Conservation (phyloP, 2,113 vertebrate genomes). For the Erythrolamprus reginae region DNA sequence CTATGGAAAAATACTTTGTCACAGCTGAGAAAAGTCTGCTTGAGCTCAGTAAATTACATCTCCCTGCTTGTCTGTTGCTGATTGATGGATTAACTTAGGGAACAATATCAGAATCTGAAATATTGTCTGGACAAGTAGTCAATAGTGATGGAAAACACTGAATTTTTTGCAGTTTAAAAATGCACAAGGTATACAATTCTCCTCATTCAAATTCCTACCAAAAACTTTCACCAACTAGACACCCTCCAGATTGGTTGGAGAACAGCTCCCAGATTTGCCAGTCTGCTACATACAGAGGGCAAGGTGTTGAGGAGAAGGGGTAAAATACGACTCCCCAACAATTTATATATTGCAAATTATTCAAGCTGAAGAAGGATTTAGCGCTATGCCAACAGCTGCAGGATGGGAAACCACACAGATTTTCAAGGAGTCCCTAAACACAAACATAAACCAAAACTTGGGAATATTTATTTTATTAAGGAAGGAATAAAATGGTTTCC, state of each 20-base stretch:
- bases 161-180: slow-evolving; percentile 63
- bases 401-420: slow-evolving; percentile 48
- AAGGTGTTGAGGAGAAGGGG: background rate
- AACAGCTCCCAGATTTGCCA: background rate
- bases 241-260: background rate
- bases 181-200: slow-evolving; percentile 35
- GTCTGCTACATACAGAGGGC: background rate
- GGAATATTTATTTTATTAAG: background rate
- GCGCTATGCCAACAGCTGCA: slow-evolving; percentile 32
- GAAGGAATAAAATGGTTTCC: background rate
- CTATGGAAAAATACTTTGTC: slow-evolving; percentile 64
- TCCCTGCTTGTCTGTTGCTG: slow-evolving; percentile 60
- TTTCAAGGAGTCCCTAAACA: background rate
- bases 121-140: slow-evolving; percentile 58
- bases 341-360: slow-evolving; percentile 37
- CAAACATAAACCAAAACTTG: background rate
- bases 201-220: background rate
- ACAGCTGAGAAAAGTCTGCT: slow-evolving; percentile 59
- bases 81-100: slow-evolving; percentile 65
- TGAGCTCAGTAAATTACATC: slow-evolving; percentile 65
- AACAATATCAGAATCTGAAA: slow-evolving; percentile 65
- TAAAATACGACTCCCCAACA: background rate
- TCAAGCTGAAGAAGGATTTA: slow-evolving; percentile 45
- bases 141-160: slow-evolving; percentile 62
- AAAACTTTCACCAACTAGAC: background rate